Evolutionary conservation across 2,113 vertebrate species (phyloP), one percentile per base, ranked within the genome.

Genomic region (Phyllostomus discolor): DNA sequence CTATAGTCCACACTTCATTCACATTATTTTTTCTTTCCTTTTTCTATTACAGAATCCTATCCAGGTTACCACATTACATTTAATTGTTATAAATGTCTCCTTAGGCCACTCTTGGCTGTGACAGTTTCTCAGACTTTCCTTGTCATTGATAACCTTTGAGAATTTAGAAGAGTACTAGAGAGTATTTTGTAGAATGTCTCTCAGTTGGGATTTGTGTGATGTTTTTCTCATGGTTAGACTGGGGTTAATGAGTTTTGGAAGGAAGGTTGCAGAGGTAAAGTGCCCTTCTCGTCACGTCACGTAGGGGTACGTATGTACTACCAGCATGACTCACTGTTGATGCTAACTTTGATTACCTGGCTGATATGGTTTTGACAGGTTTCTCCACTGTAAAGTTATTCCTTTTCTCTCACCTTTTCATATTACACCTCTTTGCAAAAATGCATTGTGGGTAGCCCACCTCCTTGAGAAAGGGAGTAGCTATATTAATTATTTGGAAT

Each of bases 221-320:
- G 38, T 72, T 89, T 95, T 84, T 41, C 67, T 86, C 38, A 1
- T 19, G 31, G n/a, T 82, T 22, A 35, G 46, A 22, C n/a, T 41
- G 50, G 50, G 38, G 4, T 89, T 85, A 33, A 50, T 52, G 75
- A 85, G 50, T 82, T 90, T 52, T 38, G 76, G 69, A 78, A 92
- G 59, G 64, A 86, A 86, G 46, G 48, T 19, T 43, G 50, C 41
- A 75, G 70, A 82, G 69, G 69, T 38, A 20, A 86, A 87, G 4
- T 20, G 41, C 10, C 14, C 17, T 88, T 88, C 46, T 54, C 4
- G 3, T 88, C 69, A 59, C 2, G 9, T 64, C 62, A 8, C 15
- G 6, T 73, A 33, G 22, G 11, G 19, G 10, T 16, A 19, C 1
- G 10, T 12, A 15, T 2, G 3, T n/a, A 4, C 38, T 31, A 22